Conservation (phyloP, 2,113 vertebrate species). For the Chelonoidis abingdonii region DNA sequence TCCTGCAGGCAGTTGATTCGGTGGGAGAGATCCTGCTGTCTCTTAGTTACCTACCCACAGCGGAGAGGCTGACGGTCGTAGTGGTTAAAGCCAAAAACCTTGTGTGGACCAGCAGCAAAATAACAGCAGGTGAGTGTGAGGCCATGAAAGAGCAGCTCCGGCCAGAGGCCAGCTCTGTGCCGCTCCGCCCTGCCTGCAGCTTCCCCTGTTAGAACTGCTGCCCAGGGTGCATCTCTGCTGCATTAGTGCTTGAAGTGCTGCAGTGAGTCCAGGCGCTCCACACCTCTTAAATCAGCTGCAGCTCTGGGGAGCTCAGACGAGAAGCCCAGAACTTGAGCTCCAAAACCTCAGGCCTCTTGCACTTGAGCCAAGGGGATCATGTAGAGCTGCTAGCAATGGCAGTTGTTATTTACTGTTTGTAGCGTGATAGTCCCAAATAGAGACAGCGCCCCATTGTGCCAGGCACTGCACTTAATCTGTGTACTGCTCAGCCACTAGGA, state of each 20-base stretch:
- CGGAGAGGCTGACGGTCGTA: slow-evolving; percentile 96
- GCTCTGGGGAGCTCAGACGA: background rate
- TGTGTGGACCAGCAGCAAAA: slow-evolving; percentile 90
- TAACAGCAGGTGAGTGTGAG: slow-evolving; percentile 85
- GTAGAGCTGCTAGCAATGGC: background rate
- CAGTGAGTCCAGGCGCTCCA: background rate
- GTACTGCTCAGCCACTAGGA: background rate
- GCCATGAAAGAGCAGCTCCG: background rate
- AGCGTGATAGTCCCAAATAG: too few relatives aligned
- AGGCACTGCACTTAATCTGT: background rate
- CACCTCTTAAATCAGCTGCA: background rate
- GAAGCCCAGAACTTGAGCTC: background rate
- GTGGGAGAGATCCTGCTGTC: slow-evolving; percentile 96
- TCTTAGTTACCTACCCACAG: slow-evolving; percentile 96
- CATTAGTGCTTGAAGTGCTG: background rate
- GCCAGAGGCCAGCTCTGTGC: too few relatives aligned
- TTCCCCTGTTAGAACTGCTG: background rate
- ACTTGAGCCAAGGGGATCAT: background rate
- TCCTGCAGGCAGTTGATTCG: slow-evolving; percentile 86
- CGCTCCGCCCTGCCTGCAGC: background rate
- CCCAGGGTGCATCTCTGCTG: background rate
- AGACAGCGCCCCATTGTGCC: too few relatives aligned
- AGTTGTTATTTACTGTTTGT: background rate
- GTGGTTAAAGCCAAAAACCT: slow-evolving; percentile 98
- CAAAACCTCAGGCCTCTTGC: background rate